Evolutionary conservation across 92 coral and sea anemone genomes (phyloP), one percentile per base, ranked within the genome.

Genomic region (Blastomussa wellsi): DNA sequence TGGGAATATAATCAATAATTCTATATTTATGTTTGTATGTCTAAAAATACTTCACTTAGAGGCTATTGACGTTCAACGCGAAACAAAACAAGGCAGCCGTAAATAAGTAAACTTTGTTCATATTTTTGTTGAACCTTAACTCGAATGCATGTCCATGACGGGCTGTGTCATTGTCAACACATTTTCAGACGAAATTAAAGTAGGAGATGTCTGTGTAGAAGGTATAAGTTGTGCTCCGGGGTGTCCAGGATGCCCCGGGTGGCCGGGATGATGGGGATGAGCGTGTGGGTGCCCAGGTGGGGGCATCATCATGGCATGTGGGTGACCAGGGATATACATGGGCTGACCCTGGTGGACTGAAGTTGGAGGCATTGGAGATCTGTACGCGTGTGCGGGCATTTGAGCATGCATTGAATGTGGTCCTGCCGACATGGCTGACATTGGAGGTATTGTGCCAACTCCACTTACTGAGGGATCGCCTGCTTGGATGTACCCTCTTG

Each of bases 281-380:
- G 98, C 95, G 86, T 96, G 98, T 64, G 98, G 98, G 84, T 97
- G 99, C 60, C 99, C 97, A 9, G 98, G 97, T 42, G 99, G 98
- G 26, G 99, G 98, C 99, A 97, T 97, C 92, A 97, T 97, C 99
- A 97, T 97, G 19, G 95, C 97, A 82, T 94, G 95, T 28, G 97
- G 99, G 81, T 97, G 99, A 71, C 98, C 99, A 16, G 99, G 99
- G 79, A 97, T 95, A 87, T 97, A 97, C 99, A 97, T 97, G 24
- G 99, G 95, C 88, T 97, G 99, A 52, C 91, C 91, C 88, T 94
- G 77, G 77, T 94, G 77, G 55, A 93, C 90, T 51, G 98, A 84
- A 64, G 94, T 84, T 24, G 98, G 98, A 81, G 98, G 99, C 95
- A 97, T 95, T 55, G 92, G 97, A 29, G 93, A 93, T 86, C 99